Percentiles rank a stretch among this genome's conserved stretches.
Conservation (phyloP, 2,797 vertebrate species). For the Dallia pectoralis region DNA sequence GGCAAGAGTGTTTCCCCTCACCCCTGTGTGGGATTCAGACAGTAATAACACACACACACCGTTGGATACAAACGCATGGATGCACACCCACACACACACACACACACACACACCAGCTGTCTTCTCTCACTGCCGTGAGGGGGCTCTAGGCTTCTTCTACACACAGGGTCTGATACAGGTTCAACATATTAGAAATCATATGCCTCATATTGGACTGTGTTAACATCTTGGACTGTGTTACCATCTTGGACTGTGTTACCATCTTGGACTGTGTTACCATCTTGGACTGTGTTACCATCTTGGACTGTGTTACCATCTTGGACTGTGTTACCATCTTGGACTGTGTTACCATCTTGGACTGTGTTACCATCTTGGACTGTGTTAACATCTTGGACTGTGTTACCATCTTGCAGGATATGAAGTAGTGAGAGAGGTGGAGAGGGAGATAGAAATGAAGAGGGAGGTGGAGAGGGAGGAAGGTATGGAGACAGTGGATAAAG, state of each 20-base stretch:
- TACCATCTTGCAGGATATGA: background rate
- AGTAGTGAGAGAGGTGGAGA: background rate
- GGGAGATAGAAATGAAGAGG: background rate
- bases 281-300: too few relatives aligned
- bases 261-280: too few relatives aligned
- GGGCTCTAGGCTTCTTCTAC: background rate
- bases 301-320: too few relatives aligned
- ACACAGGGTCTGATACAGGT: background rate
- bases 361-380: too few relatives aligned
- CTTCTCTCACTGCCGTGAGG: background rate
- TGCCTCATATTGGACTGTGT: background rate
- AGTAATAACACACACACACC: background rate
- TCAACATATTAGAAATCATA: background rate
- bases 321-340: too few relatives aligned
- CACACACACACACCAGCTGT: background rate
- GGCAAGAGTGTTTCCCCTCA: conserved; percentile 8
- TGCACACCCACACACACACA: background rate
- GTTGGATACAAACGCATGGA: too few relatives aligned
- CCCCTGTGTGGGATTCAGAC: background rate
- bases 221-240: too few relatives aligned
- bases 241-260: too few relatives aligned
- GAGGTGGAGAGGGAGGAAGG: background rate
- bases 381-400: too few relatives aligned
- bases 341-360: too few relatives aligned
- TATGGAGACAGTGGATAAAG: too few relatives aligned